phyloP scores from a whole-genome alignment of 2,888 invertebrate species.

The Alitta virens region DNA sequence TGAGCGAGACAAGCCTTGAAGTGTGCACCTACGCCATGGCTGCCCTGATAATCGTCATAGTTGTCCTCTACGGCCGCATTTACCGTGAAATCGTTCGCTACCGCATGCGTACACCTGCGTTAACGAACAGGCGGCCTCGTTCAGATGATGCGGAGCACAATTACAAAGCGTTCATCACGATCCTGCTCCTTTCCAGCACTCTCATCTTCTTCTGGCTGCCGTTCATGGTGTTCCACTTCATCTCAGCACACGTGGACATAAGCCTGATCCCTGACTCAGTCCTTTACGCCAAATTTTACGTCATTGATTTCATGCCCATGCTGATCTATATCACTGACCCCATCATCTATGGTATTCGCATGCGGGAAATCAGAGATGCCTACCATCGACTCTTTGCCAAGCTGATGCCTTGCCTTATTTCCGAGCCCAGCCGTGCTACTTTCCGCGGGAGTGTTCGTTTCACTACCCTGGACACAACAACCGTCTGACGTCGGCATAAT shows the following conservation, averaged over 20 bases:
- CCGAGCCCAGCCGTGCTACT: conserved; percentile 3
- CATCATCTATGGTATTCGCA: conserved; percentile 34
- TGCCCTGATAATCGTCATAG: conserved; percentile 29
- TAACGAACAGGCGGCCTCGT: conserved; percentile 3
- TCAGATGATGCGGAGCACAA: conserved; percentile 27
- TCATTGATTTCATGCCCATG: conserved; percentile 33
- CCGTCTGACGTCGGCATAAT: neutral
- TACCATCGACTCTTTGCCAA: conserved; percentile 28
- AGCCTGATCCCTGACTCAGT: conserved; percentile 22
- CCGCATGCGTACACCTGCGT: conserved; percentile 22
- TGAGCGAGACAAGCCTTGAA: conserved; percentile 27
- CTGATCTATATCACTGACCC: conserved; percentile 32
- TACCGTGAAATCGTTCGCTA: conserved; percentile 30
- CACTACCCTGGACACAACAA: conserved; percentile 21
- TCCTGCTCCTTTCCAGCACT: conserved; percentile 29
- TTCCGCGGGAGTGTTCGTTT: conserved; percentile 18
- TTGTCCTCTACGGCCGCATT: conserved; percentile 31
- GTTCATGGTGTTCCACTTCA: conserved; percentile 30
- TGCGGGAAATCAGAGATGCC: conserved; percentile 29
- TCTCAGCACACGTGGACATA: conserved; percentile 27
- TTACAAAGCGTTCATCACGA: conserved; percentile 36
- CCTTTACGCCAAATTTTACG: conserved; percentile 30
- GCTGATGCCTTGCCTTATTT: conserved; percentile 22
- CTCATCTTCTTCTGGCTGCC: conserved; percentile 35
- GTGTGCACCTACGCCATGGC: conserved; percentile 30